Evolutionary conservation across 2,113 vertebrate species (phyloP).

Genomic region (Cacatua alba): DNA sequence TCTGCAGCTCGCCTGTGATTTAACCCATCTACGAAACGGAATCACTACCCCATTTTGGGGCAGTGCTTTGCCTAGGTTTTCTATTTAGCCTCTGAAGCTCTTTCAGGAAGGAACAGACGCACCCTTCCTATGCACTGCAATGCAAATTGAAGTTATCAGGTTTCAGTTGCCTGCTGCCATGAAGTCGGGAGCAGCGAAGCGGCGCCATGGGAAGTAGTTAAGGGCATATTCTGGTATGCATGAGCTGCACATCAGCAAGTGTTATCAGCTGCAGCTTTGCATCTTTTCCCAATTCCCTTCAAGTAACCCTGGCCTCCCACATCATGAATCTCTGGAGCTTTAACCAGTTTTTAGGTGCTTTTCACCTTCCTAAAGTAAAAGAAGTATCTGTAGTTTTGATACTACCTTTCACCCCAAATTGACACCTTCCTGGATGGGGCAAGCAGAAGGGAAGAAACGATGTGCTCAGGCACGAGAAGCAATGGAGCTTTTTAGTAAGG

Average conservation of each 20-base stretch:
- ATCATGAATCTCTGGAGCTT: not conserved
- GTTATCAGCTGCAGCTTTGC: not conserved
- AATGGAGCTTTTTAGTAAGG: not conserved
- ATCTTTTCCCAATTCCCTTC: not conserved
- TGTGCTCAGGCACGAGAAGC: not conserved
- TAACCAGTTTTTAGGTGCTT: not conserved
- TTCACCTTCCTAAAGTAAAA: not conserved
- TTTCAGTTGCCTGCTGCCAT: not conserved
- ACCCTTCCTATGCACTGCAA: not conserved
- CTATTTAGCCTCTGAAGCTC: not conserved
- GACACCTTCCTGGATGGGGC: not conserved
- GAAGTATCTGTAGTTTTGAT: not conserved
- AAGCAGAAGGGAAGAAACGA: not conserved
- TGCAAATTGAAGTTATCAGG: not conserved
- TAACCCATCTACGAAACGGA: not conserved
- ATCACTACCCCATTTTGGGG: not conserved
- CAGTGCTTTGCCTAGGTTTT: not conserved
- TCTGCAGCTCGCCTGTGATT: not conserved
- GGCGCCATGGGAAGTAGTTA: not conserved
- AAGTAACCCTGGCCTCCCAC: not conserved
- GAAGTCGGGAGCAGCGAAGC: not conserved
- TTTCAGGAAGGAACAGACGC: not conserved
- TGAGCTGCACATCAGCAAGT: not conserved
- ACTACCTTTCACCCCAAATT: not conserved
- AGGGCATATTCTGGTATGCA: not conserved